Base-by-base conservation (phyloP, 2,113 vertebrate species). In the Conger conger region DNA sequence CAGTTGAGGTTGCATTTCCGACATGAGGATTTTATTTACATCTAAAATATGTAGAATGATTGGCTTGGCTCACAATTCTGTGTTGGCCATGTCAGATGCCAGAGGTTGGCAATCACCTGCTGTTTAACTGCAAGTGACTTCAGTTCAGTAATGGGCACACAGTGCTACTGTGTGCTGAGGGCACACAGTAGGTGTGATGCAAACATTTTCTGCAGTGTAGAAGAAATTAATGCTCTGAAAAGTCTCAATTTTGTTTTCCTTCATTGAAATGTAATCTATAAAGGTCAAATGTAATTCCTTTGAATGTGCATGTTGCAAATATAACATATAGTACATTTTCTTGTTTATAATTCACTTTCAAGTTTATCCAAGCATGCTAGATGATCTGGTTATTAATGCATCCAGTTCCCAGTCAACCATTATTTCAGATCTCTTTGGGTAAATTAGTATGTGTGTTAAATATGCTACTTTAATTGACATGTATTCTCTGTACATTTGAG, bases 21-120 rank as follows among this genome's bases (percentile, higher is more conserved):
- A 73, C 77, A 53, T 36, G 82, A 38, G 82, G 79, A 86, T 85
- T 88, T 88, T 86, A 27, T 79, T 85, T 73, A 42, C 40, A 42
- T 42, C 40, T 42, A 42, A 1, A 42, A 42, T 42, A 42, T 42
- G 40, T 42, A 42, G 40, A 6, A 1, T 42, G 40, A 42, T 42
- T 42, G 40, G 40, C 40, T 42, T 42, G 40, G 40, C 40, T 42
- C 40, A 50, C 45, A 50, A 50, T 15, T 50, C 45, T 13, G 0
- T 15, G 8, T 8, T 50, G 45, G 15, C 11, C 15, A 9, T 42
- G 40, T 42, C 40, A 42, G 40, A 42, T 42, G 45, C 18, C 45
- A 53, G 54, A 45, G 45, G 23, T 33, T 36, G 54, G 30, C 50
- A 57, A 60, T 57, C 27, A 17, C 16, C 30, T 3, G 81, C 36